Base-by-base conservation (phyloP, 2,888 invertebrate genomes). In the Parasteatoda lunata region DNA sequence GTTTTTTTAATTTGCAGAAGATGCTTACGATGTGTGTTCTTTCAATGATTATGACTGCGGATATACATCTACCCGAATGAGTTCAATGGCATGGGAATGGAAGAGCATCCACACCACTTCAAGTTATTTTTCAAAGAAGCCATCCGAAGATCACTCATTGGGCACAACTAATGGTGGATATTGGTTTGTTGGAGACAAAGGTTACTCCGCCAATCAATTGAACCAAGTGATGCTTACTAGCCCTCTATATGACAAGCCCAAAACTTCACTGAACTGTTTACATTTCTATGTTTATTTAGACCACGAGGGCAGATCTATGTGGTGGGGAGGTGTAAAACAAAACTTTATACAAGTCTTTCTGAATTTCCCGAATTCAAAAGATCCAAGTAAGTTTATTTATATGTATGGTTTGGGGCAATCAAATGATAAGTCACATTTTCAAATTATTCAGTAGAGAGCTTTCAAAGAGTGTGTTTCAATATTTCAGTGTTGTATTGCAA, bases 221-320 rank as follows among this genome's bases (percentile, higher is more conserved):
- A 6, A 68, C 7, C 52, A 9, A 11, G n/a, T 77, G 3, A 54
- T 66, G 1, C 65, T 85, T 0, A 85, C 45, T 45, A 85, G 78
- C 49, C 85, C 85, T 13, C 51, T 30, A 11, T 85, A 85, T 59
- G 30, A 52, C 9, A 76, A 75, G 48, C 85, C 85, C 0, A 85
- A 76, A 65, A 45, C 7, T 7, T 3, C 77, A 11, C 13, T 66
- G 6, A 85, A 85, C 47, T 88, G 87, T 13, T 49, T 88, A 0
- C 87, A 88, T 71, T 88, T 88, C 30, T 88, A 88, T 47, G 78
- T 76, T 54, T 88, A 83, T 45, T 69, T 88, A 52, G 82, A 88
- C 47, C 82, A 77, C 13, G 78, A 82, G 30, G 72, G 68, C 3
- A 4, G 0, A 5, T 6, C 11, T 8, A 69, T 52, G 65, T 30